These are phyloP conservation scores for Trypoxylus dichotomus DNA, from an alignment of 1,140 invertebrate genomes.

Conservation along the genomic window DNA sequence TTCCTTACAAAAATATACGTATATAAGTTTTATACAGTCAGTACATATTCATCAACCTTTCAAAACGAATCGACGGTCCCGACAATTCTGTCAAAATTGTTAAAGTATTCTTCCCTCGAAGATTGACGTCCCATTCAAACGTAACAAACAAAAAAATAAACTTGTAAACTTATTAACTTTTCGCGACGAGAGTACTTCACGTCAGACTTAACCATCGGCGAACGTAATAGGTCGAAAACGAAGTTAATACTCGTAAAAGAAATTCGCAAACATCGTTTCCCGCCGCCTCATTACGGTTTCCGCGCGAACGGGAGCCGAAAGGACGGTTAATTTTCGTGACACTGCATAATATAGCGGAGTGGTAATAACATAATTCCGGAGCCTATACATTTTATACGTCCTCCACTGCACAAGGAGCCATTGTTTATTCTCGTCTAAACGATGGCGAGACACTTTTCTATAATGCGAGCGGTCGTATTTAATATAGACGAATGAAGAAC, in stretches of 20 bases:
- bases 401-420: background rate
- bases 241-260: background rate
- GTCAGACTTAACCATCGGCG: background rate
- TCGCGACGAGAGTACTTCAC: background rate
- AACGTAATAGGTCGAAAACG: background rate
- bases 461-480: background rate
- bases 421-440: slow-evolving; percentile 19
- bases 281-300: background rate
- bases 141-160: slow-evolving; percentile 4
- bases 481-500: background rate
- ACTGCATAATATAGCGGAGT: slow-evolving; percentile 12
- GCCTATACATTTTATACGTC: background rate
- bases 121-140: background rate
- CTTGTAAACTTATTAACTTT: background rate
- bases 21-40: too few species aligned
- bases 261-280: slow-evolving; percentile 16
- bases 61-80: too few species aligned
- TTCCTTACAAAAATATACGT: too few species aligned
- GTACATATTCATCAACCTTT: too few species aligned
- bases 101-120: background rate
- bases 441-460: background rate
- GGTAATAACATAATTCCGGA: slow-evolving; percentile 16
- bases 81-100: background rate
- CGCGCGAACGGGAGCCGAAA: background rate
- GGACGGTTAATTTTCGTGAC: slow-evolving; percentile 17